Evolutionary conservation across 1,140 invertebrate species (phyloP).

Genomic region (Drosophila novamexicana): DNA sequence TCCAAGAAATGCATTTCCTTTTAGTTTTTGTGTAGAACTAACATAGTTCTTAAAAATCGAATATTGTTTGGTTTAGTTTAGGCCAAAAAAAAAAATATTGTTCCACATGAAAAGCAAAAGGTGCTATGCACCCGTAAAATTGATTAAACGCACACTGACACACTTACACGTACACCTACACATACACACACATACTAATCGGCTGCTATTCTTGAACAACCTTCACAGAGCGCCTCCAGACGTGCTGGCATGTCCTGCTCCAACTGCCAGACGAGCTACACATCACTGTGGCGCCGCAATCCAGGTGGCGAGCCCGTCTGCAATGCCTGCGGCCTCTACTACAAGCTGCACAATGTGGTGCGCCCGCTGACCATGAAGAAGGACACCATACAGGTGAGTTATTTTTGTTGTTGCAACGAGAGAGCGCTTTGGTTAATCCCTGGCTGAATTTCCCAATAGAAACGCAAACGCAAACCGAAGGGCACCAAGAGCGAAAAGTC

Average conservation of each 20-base stretch:
- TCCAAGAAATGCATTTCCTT: no score
- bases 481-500: slow-evolving; percentile 84
- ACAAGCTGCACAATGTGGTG: slow-evolving; percentile 94
- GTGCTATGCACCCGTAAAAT: not conserved
- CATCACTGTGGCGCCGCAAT: slow-evolving; percentile 96
- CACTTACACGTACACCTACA: not conserved
- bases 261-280: slow-evolving; percentile 94
- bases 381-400: slow-evolving; percentile 92
- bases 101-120: slow-evolving; percentile 72
- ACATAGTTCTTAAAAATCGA: not conserved
- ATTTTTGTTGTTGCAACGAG: not conserved
- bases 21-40: no score
- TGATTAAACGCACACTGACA: slow-evolving; percentile 7
- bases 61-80: slow-evolving; percentile 33
- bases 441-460: slow-evolving; percentile 85
- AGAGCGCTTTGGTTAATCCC: not conserved
- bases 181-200: slow-evolving; percentile 4
- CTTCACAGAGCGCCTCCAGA: slow-evolving; percentile 84
- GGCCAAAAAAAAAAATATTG: slow-evolving; percentile 49
- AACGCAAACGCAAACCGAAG: slow-evolving; percentile 95
- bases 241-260: slow-evolving; percentile 93
- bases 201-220: not conserved
- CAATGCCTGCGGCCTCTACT: slow-evolving; percentile 97
- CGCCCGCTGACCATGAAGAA: slow-evolving; percentile 97
- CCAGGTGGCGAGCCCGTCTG: slow-evolving; percentile 94